Percentiles rank a stretch among this genome's conserved stretches.
Evolutionary conservation across 2,888 invertebrate genomes (phyloP).

Genomic region (Scaptodrosophila latifasciaeformis): DNA sequence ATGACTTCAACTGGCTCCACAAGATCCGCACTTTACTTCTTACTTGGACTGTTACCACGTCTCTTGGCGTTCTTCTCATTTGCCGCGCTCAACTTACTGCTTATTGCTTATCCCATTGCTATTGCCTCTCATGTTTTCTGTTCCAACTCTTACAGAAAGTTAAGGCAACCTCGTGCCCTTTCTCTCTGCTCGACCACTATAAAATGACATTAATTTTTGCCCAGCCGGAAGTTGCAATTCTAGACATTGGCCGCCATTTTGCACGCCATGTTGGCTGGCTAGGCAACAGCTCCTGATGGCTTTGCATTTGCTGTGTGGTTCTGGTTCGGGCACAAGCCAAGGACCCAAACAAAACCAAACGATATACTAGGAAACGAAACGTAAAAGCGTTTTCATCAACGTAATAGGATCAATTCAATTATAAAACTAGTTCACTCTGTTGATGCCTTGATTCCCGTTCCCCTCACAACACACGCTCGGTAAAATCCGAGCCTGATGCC

Average conservation of each 20-base stretch:
- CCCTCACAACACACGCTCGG: slow-evolving; percentile 18
- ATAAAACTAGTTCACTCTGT: slow-evolving; percentile 53
- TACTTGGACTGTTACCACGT: neutral
- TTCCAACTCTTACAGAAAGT: no score
- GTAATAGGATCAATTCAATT: slow-evolving; percentile 66
- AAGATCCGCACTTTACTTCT: neutral
- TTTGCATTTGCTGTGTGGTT: neutral
- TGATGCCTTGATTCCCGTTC: no score
- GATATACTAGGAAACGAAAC: slow-evolving; percentile 36
- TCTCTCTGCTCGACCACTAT: slow-evolving; percentile 9
- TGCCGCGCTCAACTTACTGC: slow-evolving; percentile 1
- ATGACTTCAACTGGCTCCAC: no score
- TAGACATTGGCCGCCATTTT: slow-evolving; percentile 48
- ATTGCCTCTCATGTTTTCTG: neutral
- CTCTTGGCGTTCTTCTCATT: neutral
- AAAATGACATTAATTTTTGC: neutral
- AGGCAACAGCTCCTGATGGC: no score
- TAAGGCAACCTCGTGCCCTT: no score
- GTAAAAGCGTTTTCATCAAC: slow-evolving; percentile 60
- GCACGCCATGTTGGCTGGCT: slow-evolving; percentile 15
- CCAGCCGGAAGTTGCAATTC: slow-evolving; percentile 44
- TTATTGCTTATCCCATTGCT: slow-evolving; percentile 42
- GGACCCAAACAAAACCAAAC: slow-evolving; percentile 20
- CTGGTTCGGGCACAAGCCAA: neutral
- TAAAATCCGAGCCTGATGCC: slow-evolving; percentile 17